A percentile compares a stretch with the other conserved stretches of the same genome.
Evolutionary conservation across 2,888 invertebrate genomes (phyloP).

Genomic region (Podabrus alpinus): DNA sequence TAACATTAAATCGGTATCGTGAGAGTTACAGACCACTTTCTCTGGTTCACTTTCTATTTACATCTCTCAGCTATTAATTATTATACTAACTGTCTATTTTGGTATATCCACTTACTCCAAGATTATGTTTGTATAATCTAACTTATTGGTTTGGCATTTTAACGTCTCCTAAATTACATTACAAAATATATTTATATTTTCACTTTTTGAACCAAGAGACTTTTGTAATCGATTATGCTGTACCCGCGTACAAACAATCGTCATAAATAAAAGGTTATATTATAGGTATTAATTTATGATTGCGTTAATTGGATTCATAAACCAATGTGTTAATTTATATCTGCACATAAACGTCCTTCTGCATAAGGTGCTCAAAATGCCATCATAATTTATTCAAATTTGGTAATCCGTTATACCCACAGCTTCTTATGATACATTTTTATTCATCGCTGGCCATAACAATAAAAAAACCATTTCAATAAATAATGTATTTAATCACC

Average conservation of each 20-base stretch:
- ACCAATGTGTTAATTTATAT: not conserved
- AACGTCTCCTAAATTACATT: conserved; percentile 1
- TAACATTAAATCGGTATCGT: conserved; percentile 2
- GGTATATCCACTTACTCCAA: not conserved
- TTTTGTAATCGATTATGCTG: not conserved
- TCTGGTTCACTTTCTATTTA: conserved; percentile 35
- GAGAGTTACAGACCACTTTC: conserved; percentile 35
- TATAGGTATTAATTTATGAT: not conserved
- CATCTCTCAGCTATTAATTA: conserved; percentile 20
- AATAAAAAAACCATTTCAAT: not conserved
- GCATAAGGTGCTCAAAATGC: not conserved
- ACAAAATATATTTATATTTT: conserved; percentile 8
- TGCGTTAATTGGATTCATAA: not conserved
- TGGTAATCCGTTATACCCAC: not conserved
- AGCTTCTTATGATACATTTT: not conserved
- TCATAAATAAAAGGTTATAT: not conserved
- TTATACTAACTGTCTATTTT: conserved; percentile 13
- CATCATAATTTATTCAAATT: not conserved
- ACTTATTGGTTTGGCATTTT: conserved; percentile 5
- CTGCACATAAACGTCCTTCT: not conserved
- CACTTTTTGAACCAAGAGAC: not conserved
- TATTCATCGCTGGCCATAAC: not conserved
- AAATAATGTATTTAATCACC: too few species aligned
- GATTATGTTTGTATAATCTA: not conserved
- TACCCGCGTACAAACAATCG: not conserved